Evolutionary conservation across 2,888 invertebrate genomes (phyloP), one percentile per base, ranked within the genome.

Genomic region (Drosophila falleni): DNA sequence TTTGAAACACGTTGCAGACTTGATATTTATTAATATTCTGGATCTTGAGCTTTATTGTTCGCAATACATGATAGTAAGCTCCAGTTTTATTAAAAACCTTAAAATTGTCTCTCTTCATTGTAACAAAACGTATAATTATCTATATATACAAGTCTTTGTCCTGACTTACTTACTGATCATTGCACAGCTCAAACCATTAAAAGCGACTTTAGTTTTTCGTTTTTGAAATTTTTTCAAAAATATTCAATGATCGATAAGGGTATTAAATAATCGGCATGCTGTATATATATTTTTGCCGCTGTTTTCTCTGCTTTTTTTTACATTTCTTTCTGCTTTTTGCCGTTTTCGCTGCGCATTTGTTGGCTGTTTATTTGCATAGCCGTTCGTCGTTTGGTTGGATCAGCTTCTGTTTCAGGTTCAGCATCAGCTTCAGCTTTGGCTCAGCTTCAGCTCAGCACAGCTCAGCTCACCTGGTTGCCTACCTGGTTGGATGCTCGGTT

Each of bases 341-440:
- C n/a, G 13, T 8, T 44, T 44, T 82, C 69, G 76, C 81, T 80
- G 83, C 78, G 86, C 81, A 81, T 83, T 86, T 81, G 70, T 72
- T 66, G 70, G 49, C 54, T 81, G 79, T 79, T 87, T 87, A 87
- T 83, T 83, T 84, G 84, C 84, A 79, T 86, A 79, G 83, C 62
- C 74, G 64, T 68, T 71, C 64, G 49, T 50, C 67, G 55, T 62
- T 65, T 50, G 49, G 41, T 39, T 47, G 35, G 37, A 64, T 56
- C 49, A 31, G 54, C 62, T 54, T 59, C 33, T 39, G 62, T 11
- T 29, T 29, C 44, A 54, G 61, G 46, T 44, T n/a, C 47, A 29
- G 68, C 35, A 15, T 13, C 51, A 31, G 68, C 35, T 16, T 13
- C 51, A 31, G 62, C 71, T 42, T 19, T n/a, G 49, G 53, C 63